Percentiles rank a stretch among this genome's conserved stretches.
phyloP scores from a whole-genome alignment of 2,888 invertebrate species.

The Malthinus flaveolus region DNA sequence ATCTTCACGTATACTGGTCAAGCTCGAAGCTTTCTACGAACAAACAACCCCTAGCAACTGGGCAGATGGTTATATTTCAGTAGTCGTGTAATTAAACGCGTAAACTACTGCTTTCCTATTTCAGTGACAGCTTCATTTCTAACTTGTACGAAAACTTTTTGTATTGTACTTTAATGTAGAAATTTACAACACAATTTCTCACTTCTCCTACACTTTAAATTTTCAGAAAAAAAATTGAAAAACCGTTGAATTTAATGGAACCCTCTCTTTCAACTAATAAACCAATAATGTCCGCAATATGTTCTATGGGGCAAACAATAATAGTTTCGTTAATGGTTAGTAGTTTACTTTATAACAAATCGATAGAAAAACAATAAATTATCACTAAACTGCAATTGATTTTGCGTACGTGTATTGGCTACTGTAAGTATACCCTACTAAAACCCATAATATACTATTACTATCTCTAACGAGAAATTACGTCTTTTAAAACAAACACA shows the following conservation, averaged over 20 bases:
- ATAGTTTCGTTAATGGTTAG: too few species aligned
- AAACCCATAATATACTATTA: too few species aligned
- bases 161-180: slow-evolving; percentile 11
- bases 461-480: too few species aligned
- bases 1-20: slow-evolving; percentile 18
- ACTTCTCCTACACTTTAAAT: neutral
- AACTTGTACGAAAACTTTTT: slow-evolving; percentile 10
- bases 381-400: too few species aligned
- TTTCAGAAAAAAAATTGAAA: neutral
- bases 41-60: slow-evolving; percentile 13
- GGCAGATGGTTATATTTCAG: slow-evolving; percentile 18
- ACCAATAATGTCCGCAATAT: too few species aligned
- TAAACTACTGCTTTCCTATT: slow-evolving; percentile 13
- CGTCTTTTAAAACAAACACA: too few species aligned
- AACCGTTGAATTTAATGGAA: neutral
- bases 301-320: too few species aligned
- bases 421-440: too few species aligned
- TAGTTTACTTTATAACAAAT: too few species aligned
- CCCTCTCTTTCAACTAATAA: too few species aligned
- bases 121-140: slow-evolving; percentile 16
- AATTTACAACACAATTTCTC: neutral
- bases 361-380: too few species aligned
- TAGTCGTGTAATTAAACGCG: slow-evolving; percentile 18
- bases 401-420: too few species aligned
- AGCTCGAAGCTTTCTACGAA: slow-evolving; percentile 8